phyloP scores from a whole-genome alignment of 64 coral and sea anemone species.

The Hydrozoanthus tunicans region DNA sequence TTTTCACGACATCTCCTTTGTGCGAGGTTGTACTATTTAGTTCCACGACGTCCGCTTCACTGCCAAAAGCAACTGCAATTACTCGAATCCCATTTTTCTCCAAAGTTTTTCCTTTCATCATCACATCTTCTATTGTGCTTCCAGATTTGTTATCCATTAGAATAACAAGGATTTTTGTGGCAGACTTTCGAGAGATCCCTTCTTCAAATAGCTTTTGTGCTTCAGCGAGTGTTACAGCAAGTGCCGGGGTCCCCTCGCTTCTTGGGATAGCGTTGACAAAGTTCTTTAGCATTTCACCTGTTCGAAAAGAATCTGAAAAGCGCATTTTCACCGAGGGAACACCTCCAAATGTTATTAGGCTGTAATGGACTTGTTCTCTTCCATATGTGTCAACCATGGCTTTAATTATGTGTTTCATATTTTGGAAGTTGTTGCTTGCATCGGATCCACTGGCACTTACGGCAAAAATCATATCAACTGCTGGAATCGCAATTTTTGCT shows the following conservation, averaged over 20 bases:
- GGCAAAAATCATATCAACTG: constrained; percentile 77
- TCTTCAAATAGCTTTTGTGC: constrained; percentile 40
- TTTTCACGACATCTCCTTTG: constrained; percentile 7
- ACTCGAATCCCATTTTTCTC: constrained; percentile 47
- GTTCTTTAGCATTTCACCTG: constrained; percentile 46
- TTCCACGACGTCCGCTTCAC: constrained; percentile 24
- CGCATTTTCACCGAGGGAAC: constrained; percentile 39
- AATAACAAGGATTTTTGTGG: constrained; percentile 50
- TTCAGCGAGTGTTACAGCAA: constrained; percentile 45
- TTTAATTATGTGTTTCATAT: constrained; percentile 87
- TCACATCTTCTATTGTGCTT: constrained; percentile 14
- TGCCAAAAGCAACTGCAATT: constrained; percentile 38
- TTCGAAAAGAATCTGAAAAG: constrained; percentile 47
- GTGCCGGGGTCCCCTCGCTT: constrained; percentile 44
- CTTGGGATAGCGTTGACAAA: constrained; percentile 40
- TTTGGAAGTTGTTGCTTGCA: constrained; percentile 59
- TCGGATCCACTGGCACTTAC: constrained; percentile 67
- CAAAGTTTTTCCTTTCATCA: constrained; percentile 36
- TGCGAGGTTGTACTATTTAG: constrained; percentile 21
- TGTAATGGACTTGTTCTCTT: constrained; percentile 54
- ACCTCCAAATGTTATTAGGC: constrained; percentile 68
- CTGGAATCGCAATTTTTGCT: constrained; percentile 63
- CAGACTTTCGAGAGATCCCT: constrained; percentile 11
- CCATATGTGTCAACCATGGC: constrained; percentile 84
- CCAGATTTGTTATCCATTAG: constrained; percentile 60